Conservation (phyloP, 2,113 vertebrate genomes). For the Megaceryle torquata region DNA sequence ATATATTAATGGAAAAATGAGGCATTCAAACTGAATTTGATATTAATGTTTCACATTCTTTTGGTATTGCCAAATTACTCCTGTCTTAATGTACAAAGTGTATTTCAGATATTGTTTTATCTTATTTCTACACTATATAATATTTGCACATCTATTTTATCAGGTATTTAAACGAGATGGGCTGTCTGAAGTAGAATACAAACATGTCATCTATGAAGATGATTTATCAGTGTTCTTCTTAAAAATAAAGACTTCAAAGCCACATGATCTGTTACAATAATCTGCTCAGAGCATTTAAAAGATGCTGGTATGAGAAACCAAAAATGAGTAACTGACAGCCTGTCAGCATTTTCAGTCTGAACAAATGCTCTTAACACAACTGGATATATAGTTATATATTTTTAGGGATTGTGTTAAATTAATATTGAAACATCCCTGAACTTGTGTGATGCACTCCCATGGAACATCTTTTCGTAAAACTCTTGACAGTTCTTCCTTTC, state of each 20-base stretch:
- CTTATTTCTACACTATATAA: background rate
- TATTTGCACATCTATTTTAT: background rate
- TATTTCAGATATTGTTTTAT: background rate
- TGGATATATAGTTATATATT: background rate
- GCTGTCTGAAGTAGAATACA: background rate
- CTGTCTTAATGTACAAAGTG: background rate
- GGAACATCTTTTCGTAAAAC: background rate
- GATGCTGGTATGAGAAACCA: background rate
- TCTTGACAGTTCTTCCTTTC: background rate
- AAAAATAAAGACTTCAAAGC: background rate
- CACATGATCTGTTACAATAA: background rate
- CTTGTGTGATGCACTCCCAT: background rate
- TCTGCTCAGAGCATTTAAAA: background rate
- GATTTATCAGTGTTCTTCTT: background rate
- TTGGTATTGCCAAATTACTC: background rate
- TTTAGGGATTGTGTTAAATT: background rate
- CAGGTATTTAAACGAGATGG: background rate
- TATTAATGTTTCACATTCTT: background rate
- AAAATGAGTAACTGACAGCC: background rate
- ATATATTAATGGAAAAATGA: background rate
- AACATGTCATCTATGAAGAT: background rate
- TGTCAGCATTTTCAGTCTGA: background rate
- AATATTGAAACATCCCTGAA: background rate
- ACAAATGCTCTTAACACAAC: background rate
- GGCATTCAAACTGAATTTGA: background rate